A percentile compares a stretch with the other conserved stretches of the same genome.
Conservation (phyloP, 1,140 invertebrate species). For the Platorchestia sp. region DNA sequence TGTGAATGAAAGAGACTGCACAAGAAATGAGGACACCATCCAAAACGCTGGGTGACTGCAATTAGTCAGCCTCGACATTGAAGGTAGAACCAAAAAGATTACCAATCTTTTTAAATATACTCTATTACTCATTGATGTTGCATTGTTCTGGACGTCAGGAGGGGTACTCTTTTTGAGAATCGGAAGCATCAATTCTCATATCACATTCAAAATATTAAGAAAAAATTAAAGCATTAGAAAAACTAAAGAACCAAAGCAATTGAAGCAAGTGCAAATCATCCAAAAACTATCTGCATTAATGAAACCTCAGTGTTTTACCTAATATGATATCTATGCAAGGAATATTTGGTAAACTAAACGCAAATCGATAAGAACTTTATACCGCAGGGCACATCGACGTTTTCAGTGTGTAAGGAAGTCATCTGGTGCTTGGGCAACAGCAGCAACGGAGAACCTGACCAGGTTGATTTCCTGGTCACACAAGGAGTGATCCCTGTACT, state of each 20-base stretch:
- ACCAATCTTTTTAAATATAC: no score
- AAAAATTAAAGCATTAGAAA: not conserved
- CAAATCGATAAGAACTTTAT: constrained; percentile 27
- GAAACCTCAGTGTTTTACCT: not conserved
- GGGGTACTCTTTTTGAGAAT: no score
- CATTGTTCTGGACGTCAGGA: no score
- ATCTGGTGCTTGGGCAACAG: constrained; percentile 99
- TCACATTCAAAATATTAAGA: not conserved
- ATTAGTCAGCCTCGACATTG: not conserved
- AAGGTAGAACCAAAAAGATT: no score
- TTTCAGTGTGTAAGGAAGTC: constrained; percentile 98
- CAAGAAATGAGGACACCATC: not conserved
- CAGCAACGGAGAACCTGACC: constrained; percentile 93
- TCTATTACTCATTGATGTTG: no score
- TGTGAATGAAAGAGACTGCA: not conserved
- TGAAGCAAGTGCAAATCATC: no score
- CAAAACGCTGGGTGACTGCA: not conserved
- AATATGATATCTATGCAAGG: no score
- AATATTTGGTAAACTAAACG: not conserved
- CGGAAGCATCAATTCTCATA: not conserved
- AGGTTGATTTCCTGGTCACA: constrained; percentile 84
- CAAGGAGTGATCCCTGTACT: constrained; percentile 92
- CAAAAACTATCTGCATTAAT: not conserved
- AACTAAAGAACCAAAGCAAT: no score
- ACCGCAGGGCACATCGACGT: constrained; percentile 83